These are phyloP conservation scores for Poecilia picta DNA, from an alignment of 2,797 vertebrate species.

Conservation along the genomic window DNA sequence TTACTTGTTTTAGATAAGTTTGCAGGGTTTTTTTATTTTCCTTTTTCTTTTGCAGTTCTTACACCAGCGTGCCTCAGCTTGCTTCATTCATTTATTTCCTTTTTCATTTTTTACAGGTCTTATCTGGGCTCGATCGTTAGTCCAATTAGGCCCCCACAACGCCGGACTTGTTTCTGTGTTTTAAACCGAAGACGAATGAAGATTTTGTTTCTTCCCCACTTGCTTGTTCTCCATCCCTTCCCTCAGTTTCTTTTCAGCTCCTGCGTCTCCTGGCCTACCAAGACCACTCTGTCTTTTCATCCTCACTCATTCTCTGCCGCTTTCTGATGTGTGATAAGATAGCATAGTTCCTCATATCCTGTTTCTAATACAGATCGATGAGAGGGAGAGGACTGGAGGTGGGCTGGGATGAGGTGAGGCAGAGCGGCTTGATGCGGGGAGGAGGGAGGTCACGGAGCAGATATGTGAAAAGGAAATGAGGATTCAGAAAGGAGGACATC, in stretches of 20 bases:
- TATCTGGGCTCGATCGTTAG: slow-evolving; percentile 67
- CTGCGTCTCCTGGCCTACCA: slow-evolving; percentile 49
- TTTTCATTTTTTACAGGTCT: slow-evolving; percentile 69
- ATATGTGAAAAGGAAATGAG: slow-evolving; percentile 81
- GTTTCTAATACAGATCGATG: slow-evolving; percentile 81
- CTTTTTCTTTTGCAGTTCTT: not conserved
- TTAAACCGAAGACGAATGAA: slow-evolving; percentile 66
- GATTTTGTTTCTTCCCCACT: slow-evolving; percentile 22
- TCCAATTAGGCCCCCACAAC: slow-evolving; percentile 68
- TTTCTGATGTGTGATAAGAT: slow-evolving; percentile 78
- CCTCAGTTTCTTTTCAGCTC: slow-evolving; percentile 34
- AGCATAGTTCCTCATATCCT: slow-evolving; percentile 79
- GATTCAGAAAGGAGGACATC: slow-evolving; percentile 80
- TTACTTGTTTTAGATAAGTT: slow-evolving; percentile 12
- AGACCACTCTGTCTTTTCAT: slow-evolving; percentile 52
- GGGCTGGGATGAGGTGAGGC: slow-evolving; percentile 66
- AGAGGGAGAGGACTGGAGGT: slow-evolving; percentile 63
- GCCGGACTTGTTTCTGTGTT: slow-evolving; percentile 52
- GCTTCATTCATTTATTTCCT: slow-evolving; percentile 69
- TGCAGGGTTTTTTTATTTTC: not conserved
- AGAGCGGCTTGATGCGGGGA: slow-evolving; percentile 63
- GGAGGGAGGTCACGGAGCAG: slow-evolving; percentile 52
- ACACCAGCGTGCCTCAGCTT: slow-evolving; percentile 36
- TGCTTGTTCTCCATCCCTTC: not conserved
- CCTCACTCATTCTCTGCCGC: slow-evolving; percentile 65